A percentile compares a stretch with the other conserved stretches of the same genome.
Conservation (phyloP, 2,888 invertebrate species). For the Cheilosia grossa region DNA sequence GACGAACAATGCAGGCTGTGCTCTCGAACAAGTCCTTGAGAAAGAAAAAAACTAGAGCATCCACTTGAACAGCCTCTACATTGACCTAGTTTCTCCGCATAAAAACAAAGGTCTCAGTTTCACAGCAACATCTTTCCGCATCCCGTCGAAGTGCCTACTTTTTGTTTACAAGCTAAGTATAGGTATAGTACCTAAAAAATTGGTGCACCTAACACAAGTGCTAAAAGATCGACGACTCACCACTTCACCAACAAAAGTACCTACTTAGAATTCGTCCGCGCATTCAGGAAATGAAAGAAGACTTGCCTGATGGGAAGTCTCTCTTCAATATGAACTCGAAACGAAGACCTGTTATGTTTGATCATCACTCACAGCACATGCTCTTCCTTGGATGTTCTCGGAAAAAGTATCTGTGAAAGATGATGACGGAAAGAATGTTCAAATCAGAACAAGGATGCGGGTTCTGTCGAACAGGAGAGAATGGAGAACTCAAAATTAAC, state of each 20-base stretch:
- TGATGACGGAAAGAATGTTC: conserved; percentile 36
- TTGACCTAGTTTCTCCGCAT: conserved; percentile 30
- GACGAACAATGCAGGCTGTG: too few relatives aligned
- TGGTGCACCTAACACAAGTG: conserved; percentile 34
- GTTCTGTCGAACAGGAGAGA: conserved; percentile 37
- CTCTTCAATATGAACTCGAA: conserved; percentile 4
- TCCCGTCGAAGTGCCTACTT: conserved; percentile 21
- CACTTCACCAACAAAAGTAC: conserved; percentile 37
- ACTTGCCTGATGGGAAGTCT: conserved; percentile 29
- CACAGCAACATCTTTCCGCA: conserved; percentile 2
- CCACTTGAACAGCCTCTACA: neutral
- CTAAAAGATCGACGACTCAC: conserved; percentile 48
- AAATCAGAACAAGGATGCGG: conserved; percentile 67
- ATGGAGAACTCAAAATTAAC: conserved; percentile 37
- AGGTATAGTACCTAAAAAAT: neutral
- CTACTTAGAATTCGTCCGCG: conserved; percentile 44
- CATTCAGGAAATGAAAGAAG: conserved; percentile 62
- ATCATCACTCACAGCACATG: conserved; percentile 51
- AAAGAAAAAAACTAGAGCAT: conserved; percentile 1
- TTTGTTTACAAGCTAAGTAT: neutral
- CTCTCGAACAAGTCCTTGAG: neutral
- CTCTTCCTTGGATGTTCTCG: conserved; percentile 54
- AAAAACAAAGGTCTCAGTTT: conserved; percentile 19
- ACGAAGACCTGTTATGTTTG: conserved; percentile 48
- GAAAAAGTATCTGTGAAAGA: conserved; percentile 34